These are phyloP conservation scores for Halocynthia aurantium DNA, from an alignment of 23 tunicate species.

Conservation along the genomic window DNA sequence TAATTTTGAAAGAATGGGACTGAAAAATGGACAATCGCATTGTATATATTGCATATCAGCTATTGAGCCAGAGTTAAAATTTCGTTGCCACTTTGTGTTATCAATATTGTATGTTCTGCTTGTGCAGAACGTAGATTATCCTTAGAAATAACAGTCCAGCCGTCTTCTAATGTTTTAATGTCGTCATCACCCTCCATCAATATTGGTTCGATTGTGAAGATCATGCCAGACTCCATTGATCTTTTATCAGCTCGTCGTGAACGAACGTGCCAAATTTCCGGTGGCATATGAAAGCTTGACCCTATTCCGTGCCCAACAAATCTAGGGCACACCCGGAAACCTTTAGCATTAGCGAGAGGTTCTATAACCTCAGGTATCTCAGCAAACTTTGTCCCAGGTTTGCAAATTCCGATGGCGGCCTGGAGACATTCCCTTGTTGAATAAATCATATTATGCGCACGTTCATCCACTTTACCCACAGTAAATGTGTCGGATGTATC, in stretches of 20 bases:
- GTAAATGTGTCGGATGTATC: slow-evolving; percentile 91
- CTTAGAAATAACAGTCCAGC: slow-evolving; percentile 73
- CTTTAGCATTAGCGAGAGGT: slow-evolving; percentile 16
- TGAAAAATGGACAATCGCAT: no score
- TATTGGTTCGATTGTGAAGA: slow-evolving; percentile 85
- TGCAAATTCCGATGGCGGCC: slow-evolving; percentile 42
- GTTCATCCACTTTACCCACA: slow-evolving; percentile 51
- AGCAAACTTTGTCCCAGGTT: slow-evolving; percentile 40
- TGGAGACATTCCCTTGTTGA: slow-evolving; percentile 34
- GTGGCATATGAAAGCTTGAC: slow-evolving; percentile 58
- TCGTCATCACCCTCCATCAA: slow-evolving; percentile 58
- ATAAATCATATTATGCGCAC: slow-evolving; percentile 25
- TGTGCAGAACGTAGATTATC: slow-evolving; percentile 72
- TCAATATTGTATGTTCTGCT: slow-evolving; percentile 73
- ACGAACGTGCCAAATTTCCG: slow-evolving; percentile 46
- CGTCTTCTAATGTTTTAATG: slow-evolving; percentile 29
- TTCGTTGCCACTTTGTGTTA: slow-evolving; percentile 48
- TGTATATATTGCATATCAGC: not conserved
- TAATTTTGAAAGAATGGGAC: not conserved
- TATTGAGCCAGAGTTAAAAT: slow-evolving; percentile 18
- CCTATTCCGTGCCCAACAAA: slow-evolving; percentile 93
- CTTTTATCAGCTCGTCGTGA: not conserved
- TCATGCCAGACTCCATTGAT: slow-evolving; percentile 65
- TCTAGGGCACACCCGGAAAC: slow-evolving; percentile 45
- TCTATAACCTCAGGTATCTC: slow-evolving; percentile 44